Conservation (phyloP, 1,140 invertebrate genomes). For the Ceratoteleas bidentatus region DNA sequence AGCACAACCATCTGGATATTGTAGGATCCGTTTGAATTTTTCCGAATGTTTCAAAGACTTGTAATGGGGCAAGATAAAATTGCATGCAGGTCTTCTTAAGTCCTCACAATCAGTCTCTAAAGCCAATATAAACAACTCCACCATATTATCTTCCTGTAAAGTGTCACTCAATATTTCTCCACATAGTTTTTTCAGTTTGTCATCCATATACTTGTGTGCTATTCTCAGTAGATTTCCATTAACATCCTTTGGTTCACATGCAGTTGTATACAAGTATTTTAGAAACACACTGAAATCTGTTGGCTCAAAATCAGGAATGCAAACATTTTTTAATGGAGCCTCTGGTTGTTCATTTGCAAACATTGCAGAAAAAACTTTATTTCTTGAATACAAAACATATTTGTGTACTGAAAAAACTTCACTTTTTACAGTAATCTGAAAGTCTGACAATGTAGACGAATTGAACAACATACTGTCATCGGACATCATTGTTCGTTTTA, state of each 20-base stretch:
- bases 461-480: too few relatives aligned
- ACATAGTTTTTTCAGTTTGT: not conserved
- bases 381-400: not conserved
- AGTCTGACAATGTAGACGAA: not conserved
- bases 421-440: not conserved
- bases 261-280: not conserved
- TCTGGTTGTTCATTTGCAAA: not conserved
- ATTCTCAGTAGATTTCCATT: not conserved
- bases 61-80: too few relatives aligned
- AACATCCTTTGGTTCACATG: not conserved
- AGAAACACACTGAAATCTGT: not conserved
- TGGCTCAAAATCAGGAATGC: not conserved
- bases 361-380: not conserved
- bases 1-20: too few relatives aligned
- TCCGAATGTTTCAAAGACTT: too few relatives aligned
- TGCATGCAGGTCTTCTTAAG: too few relatives aligned
- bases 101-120: not conserved
- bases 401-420: not conserved
- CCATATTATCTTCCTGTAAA: not conserved
- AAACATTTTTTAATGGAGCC: not conserved
- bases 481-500: too few relatives aligned
- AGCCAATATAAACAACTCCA: not conserved
- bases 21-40: too few relatives aligned
- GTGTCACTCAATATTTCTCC: not conserved
- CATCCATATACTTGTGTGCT: not conserved